Conservation (phyloP, 1,140 invertebrate genomes). For the Procambarus clarkii region DNA sequence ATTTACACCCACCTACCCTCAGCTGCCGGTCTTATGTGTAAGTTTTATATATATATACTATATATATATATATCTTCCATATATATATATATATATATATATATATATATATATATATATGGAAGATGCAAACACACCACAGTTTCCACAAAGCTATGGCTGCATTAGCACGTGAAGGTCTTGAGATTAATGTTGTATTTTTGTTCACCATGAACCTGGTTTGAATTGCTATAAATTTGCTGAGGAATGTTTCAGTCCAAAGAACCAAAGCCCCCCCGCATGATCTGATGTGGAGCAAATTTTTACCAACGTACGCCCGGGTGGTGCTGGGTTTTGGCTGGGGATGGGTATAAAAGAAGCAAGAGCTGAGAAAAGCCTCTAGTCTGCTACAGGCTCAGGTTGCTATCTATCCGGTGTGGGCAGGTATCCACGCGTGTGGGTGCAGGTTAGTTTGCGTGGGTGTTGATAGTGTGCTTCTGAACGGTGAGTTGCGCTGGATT, state of each 20-base stretch:
- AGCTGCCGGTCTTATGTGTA: not conserved
- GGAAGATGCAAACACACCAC: no score
- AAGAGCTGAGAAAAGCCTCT: slow-evolving; percentile 40
- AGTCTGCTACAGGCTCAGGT: slow-evolving; percentile 40
- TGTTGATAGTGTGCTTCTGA: not conserved
- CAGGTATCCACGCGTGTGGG: slow-evolving; percentile 11
- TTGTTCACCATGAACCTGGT: not conserved
- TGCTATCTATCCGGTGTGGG: slow-evolving; percentile 20
- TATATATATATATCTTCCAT: no score
- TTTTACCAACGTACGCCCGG: slow-evolving; percentile 24
- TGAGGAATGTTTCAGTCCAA: slow-evolving; percentile 6
- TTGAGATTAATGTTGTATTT: not conserved
- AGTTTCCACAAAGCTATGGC: not conserved
- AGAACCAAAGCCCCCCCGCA: slow-evolving; percentile 21
- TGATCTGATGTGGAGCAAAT: slow-evolving; percentile 29
- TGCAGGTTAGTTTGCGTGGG: slow-evolving; percentile 28
- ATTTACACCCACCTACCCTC: not conserved
- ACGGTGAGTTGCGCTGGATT: not conserved
- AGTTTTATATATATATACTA: no score
- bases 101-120: no score
- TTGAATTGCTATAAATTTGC: not conserved
- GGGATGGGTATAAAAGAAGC: slow-evolving; percentile 26
- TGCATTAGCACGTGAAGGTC: not conserved
- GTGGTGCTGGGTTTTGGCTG: slow-evolving; percentile 32
- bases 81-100: no score